Percentiles rank a stretch among this genome's conserved stretches.
Conservation (phyloP, 2,888 invertebrate genomes). For the Spialia ferax region DNA sequence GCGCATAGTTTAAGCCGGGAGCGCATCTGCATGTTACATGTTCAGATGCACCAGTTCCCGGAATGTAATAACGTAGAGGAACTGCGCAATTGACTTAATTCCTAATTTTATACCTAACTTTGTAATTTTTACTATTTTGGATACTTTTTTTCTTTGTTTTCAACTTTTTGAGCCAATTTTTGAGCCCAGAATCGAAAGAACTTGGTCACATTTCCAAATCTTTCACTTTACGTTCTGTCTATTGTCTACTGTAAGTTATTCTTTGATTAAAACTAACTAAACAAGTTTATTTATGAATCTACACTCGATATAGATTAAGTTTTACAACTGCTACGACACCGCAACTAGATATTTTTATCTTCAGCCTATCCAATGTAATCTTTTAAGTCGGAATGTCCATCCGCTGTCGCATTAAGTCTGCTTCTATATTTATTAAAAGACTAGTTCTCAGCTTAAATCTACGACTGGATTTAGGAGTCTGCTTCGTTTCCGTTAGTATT, state of each 20-base stretch:
- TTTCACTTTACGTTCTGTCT: too few species aligned
- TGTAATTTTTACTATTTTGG: neutral
- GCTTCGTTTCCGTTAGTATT: constrained; percentile 16
- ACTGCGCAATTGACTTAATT: constrained; percentile 29
- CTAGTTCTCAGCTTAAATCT: constrained; percentile 33
- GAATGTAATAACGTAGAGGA: constrained; percentile 16
- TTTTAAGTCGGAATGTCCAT: constrained; percentile 42
- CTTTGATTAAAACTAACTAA: too few species aligned
- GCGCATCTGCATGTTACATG: constrained; percentile 27
- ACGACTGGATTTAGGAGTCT: constrained; percentile 31
- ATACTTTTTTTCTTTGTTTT: too few species aligned
- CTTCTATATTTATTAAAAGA: constrained; percentile 50
- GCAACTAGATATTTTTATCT: too few species aligned
- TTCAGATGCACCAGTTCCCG: constrained; percentile 17
- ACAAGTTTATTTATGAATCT: too few species aligned
- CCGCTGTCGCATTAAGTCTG: constrained; percentile 48
- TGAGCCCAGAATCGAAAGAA: too few species aligned
- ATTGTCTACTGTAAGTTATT: too few species aligned
- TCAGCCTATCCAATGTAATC: constrained; percentile 18
- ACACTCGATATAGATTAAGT: neutral
- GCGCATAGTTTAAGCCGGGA: constrained; percentile 28
- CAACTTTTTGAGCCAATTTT: too few species aligned
- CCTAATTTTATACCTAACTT: constrained; percentile 22
- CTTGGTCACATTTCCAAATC: too few species aligned
- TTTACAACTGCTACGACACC: neutral